phyloP scores from a whole-genome alignment of 2,113 vertebrate genomes.

The Thomomys bottae region DNA sequence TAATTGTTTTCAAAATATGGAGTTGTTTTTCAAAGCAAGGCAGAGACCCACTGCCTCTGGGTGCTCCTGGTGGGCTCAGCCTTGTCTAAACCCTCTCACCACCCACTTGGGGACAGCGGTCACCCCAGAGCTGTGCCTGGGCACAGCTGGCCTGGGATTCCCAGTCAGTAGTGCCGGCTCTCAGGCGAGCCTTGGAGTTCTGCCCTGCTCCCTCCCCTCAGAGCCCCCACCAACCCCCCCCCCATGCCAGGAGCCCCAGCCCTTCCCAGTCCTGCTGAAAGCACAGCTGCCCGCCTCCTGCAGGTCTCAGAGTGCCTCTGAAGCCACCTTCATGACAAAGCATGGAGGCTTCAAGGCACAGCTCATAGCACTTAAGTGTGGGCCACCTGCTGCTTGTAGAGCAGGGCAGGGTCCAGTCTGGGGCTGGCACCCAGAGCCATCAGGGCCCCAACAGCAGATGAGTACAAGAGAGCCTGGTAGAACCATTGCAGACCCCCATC shows the following conservation, averaged over 20 bases:
- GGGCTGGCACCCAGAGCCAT: too few relatives aligned
- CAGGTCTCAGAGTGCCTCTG: too few relatives aligned
- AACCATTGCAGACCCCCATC: background rate
- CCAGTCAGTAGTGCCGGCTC: background rate
- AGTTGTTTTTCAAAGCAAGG: constrained; percentile 54
- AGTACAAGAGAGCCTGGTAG: background rate
- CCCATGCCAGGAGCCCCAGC: background rate
- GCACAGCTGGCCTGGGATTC: fast-evolving
- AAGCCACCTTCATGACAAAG: too few relatives aligned
- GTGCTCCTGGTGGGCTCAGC: background rate
- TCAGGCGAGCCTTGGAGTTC: background rate
- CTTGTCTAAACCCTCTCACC: background rate
- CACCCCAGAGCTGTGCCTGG: fast-evolving
- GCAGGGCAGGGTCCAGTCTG: too few relatives aligned
- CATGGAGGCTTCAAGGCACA: too few relatives aligned
- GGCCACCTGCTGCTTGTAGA: too few relatives aligned
- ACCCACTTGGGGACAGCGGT: fast-evolving
- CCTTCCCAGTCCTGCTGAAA: background rate
- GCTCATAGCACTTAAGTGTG: too few relatives aligned
- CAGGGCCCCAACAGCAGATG: too few relatives aligned
- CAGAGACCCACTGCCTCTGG: background rate
- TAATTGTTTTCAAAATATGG: constrained; percentile 74
- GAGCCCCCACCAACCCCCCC: background rate
- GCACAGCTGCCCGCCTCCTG: too few relatives aligned
- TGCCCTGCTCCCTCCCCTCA: fast-evolving